These are phyloP conservation scores for Calyptomena viridis DNA, from an alignment of 2,113 vertebrate genomes.

Conservation along the genomic window DNA sequence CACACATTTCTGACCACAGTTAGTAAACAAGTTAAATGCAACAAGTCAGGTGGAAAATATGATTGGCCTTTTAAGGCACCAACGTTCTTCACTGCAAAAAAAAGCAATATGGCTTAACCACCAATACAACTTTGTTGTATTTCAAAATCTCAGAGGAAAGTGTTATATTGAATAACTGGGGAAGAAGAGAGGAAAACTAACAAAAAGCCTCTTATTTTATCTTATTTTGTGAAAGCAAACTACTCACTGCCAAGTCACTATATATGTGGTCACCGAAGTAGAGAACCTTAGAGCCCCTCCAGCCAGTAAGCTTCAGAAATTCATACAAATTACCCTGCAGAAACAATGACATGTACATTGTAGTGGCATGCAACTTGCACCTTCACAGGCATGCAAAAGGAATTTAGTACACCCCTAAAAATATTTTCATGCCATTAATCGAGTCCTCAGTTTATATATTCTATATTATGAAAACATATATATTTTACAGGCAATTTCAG, in stretches of 20 bases:
- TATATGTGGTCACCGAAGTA: slow-evolving; percentile 99
- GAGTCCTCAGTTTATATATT: not conserved
- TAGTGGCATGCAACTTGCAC: not conserved
- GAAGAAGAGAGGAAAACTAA: not conserved
- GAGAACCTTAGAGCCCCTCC: slow-evolving; percentile 94
- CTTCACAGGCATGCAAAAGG: not conserved
- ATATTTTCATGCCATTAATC: not conserved
- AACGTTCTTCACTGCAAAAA: not conserved
- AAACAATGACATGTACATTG: not conserved
- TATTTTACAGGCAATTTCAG: not conserved
- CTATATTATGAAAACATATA: too few relatives aligned
- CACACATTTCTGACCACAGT: not conserved
- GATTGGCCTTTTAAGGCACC: not conserved
- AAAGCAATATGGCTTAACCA: not conserved
- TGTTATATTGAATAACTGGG: not conserved
- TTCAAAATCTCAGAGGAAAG: not conserved
- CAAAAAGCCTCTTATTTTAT: not conserved
- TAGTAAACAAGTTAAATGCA: not conserved
- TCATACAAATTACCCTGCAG: slow-evolving; percentile 94
- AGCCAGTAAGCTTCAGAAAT: slow-evolving; percentile 96
- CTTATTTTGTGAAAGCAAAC: not conserved
- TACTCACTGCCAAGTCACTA: slow-evolving; percentile 96
- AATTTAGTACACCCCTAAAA: not conserved
- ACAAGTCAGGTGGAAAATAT: not conserved
- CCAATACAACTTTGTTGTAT: not conserved